Conservation (phyloP, 2,113 vertebrate species). For the Tenebrosternarchus preto region DNA sequence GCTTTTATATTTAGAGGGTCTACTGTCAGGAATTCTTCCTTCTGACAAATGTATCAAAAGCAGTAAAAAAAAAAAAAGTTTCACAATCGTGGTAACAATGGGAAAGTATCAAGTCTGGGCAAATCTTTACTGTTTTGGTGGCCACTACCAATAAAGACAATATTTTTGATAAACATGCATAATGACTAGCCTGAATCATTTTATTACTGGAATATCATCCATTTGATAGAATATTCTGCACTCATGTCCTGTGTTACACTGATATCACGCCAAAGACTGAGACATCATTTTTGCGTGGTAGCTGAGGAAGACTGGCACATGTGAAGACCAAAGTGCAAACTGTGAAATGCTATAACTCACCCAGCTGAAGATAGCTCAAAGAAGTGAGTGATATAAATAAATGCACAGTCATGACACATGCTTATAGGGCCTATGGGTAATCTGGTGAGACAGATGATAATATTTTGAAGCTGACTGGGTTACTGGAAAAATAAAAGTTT, state of each 20-base stretch:
- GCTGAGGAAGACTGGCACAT: neutral
- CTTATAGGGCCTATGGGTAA: neutral
- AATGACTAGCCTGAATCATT: neutral
- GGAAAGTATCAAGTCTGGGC: constrained; percentile 2
- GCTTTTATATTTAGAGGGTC: constrained; percentile 48
- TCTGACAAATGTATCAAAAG: constrained; percentile 52
- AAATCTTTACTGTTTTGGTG: constrained; percentile 20
- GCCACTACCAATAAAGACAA: neutral
- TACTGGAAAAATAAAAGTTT: constrained; percentile 29
- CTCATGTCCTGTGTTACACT: neutral
- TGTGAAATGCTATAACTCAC: constrained; percentile 1
- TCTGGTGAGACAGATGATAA: constrained; percentile 39
- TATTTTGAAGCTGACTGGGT: constrained; percentile 41
- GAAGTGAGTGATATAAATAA: constrained; percentile 42
- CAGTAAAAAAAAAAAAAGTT: constrained; percentile 49
- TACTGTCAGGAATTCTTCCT: constrained; percentile 44
- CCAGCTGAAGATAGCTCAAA: constrained; percentile 18
- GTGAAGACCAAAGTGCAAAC: neutral
- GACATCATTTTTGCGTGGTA: neutral
- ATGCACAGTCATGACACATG: constrained; percentile 24
- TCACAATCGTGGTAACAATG: constrained; percentile 31
- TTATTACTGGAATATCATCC: neutral
- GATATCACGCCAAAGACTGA: neutral
- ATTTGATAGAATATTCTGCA: neutral
- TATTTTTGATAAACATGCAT: neutral